Evolutionary conservation across 2,113 vertebrate genomes (phyloP), one percentile per base, ranked within the genome.

Genomic region (Limnothrissa miodon): DNA sequence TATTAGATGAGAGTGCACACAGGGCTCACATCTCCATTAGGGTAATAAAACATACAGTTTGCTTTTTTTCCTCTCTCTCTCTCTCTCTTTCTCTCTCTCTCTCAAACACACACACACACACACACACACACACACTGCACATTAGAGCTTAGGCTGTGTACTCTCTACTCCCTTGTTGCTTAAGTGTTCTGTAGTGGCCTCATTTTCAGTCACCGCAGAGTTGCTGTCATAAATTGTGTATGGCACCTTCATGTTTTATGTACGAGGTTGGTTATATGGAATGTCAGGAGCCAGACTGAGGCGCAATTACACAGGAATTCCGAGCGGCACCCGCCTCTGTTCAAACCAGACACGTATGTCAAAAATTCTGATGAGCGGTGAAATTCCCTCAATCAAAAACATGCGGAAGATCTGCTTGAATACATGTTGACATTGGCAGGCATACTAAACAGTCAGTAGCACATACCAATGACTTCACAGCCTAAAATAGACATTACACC

Each of bases 211-310:
- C 62, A 36, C 59, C 7, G 59, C 10, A 25, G 59, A 66, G 59
- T 66, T 25, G 10, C 62, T 36, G 62, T 70, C 29, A 70, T 33
- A 70, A 70, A 70, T 70, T 70, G 62, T 70, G 62, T 70, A 70
- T 70, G 62, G 62, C 25, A 33, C 62, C 10, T 21, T 70, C 62
- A 70, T 70, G 62, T 70, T 36, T 66, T 70, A 70, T 70, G 11
- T 9, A 70, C 0, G 11, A 70, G 62, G 62, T 70, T 70, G 62
- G 62, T 70, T 70, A 36, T 70, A 33, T 70, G 62, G 62, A 70
- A 70, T 70, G 62, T 70, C 62, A 70, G 62, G 59, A 70, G 62
- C 62, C 29, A 66, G 62, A 70, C 62, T 33, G 62, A 36, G 62
- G 62, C 4, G 62, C 62, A 70, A 33, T 70, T 70, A 70, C 29